These are phyloP conservation scores for Cantharis lateralis DNA, from an alignment of 2,888 invertebrate species.

Conservation along the genomic window DNA sequence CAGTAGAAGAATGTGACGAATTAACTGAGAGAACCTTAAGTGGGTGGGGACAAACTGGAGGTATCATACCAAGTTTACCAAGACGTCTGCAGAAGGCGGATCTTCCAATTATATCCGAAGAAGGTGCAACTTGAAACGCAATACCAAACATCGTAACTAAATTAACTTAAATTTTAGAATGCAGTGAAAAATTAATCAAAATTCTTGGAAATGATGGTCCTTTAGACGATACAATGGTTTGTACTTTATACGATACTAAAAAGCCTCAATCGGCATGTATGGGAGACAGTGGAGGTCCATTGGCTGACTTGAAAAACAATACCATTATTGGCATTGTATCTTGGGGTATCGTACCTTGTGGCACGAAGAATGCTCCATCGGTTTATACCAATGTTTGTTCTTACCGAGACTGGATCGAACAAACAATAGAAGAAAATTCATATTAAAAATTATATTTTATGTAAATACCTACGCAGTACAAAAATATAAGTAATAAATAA, in stretches of 20 bases:
- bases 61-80: background rate
- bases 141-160: background rate
- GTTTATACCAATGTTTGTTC: conserved; percentile 11
- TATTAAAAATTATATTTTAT: background rate
- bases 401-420: conserved; percentile 2
- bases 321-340: conserved; percentile 6
- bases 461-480: background rate
- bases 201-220: conserved; percentile 1
- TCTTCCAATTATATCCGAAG: conserved; percentile 1
- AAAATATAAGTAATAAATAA: background rate
- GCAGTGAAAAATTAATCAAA: background rate
- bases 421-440: background rate
- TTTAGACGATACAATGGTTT: background rate
- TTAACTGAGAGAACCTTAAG: background rate
- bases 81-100: background rate
- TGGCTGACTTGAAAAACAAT: conserved; percentile 38
- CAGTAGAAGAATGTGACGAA: background rate
- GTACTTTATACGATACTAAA: conserved; percentile 37
- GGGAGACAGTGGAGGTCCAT: conserved; percentile 64
- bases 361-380: conserved; percentile 1
- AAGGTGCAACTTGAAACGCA: background rate
- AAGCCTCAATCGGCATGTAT: conserved; percentile 56
- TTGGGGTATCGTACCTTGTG: conserved; percentile 12
- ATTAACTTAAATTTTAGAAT: background rate
- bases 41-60: conserved; percentile 3